phyloP scores from a whole-genome alignment of 2,797 vertebrate genomes.

The Rhinichthys osculus region DNA sequence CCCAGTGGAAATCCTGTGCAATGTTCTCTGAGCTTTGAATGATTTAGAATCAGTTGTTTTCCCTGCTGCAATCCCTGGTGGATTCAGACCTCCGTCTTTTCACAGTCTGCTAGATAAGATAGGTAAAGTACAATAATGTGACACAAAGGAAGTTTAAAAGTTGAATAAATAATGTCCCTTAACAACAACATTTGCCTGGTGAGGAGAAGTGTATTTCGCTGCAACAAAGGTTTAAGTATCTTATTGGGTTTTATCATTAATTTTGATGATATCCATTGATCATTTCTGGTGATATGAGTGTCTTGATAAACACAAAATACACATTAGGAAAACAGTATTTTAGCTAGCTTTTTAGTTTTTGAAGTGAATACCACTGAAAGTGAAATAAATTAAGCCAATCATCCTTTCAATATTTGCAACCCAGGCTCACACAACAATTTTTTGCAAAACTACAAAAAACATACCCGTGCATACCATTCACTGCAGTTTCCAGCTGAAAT shows the following conservation, averaged over 20 bases:
- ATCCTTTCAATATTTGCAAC: no score
- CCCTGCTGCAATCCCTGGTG: constrained; percentile 34
- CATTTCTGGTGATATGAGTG: neutral
- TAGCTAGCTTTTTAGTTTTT: neutral
- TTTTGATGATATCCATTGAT: neutral
- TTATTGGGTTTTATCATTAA: neutral
- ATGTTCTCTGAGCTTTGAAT: constrained; percentile 46
- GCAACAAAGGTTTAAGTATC: constrained; percentile 23
- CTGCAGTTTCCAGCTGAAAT: neutral
- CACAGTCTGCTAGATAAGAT: constrained; percentile 43
- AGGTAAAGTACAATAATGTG: constrained; percentile 43
- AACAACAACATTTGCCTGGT: neutral
- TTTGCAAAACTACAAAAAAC: neutral
- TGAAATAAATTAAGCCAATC: neutral
- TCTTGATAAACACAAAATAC: neutral
- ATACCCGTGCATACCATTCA: neutral
- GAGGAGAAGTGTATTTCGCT: constrained; percentile 10
- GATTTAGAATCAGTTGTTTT: constrained; percentile 56
- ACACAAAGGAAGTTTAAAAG: constrained; percentile 27
- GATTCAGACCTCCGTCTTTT: constrained; percentile 39
- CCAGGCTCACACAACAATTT: neutral
- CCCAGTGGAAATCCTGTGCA: constrained; percentile 46
- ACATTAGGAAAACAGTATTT: neutral
- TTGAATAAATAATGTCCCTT: constrained; percentile 26
- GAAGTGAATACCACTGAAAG: neutral